Evolutionary conservation across 2,797 vertebrate genomes (phyloP), one percentile per base, ranked within the genome.

Genomic region (Sparus aurata): DNA sequence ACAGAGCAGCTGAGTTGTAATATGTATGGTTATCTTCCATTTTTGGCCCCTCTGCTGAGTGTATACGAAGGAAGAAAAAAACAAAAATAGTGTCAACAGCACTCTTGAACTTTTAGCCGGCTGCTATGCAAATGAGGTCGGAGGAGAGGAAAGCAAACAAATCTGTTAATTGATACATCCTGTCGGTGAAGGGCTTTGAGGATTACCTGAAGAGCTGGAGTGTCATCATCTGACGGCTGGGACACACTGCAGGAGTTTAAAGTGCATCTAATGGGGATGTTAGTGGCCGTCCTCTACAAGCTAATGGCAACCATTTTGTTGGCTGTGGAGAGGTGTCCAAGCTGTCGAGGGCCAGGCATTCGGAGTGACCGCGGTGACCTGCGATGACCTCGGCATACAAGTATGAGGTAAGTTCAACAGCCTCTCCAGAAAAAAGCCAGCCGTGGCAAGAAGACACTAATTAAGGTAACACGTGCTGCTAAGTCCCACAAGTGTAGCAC

Each of bases 61-160:
- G 77, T 79, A 27, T 13, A 47, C 53, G 61, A 1, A 73, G 27
- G 25, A 54, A 64, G 17, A 47, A 30, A 77, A 85, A 60, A 69
- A 50, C 27, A 55, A 81, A 81, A 64, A 79, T 43, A 15, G 73
- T 77, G 79, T 91, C 87, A 91, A 84, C 72, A 82, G 55, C 23
- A 78, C 91, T 91, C 87, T 93, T 90, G 87, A 94, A 90, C 90
- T 61, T 12, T 83, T 63, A 74, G 75, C 74, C 52, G 83, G 80
- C 84, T 82, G 88, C 68, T 80, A 93, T 93, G 91, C 87, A 87
- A 93, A 93, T 92, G 80, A 92, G 91, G 64, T 30, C 16, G 64
- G 70, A 85, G 69, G 78, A 91, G 87, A 91, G 83, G 86, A 94
- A 93, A 92, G 92, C 90, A 93, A 95, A 94, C 89, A 94, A 93